Evolutionary conservation across 2,113 vertebrate genomes (phyloP), one percentile per base, ranked within the genome.

Genomic region (Dinomys branickii): DNA sequence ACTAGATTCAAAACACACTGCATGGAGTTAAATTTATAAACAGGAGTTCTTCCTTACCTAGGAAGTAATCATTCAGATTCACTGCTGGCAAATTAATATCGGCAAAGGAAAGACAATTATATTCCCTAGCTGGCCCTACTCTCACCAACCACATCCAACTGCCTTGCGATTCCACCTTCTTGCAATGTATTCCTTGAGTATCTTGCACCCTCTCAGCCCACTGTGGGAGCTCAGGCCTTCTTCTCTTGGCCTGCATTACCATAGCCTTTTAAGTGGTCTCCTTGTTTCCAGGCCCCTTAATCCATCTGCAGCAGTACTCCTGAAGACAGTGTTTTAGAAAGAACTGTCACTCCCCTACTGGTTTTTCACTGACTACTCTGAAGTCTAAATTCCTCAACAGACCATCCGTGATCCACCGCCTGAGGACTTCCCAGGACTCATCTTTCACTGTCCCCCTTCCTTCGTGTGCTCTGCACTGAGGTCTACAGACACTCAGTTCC

Each of bases 91-190:
- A 85, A 56, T 63, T 41, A 81, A 35, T 59, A 95, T 38, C 5
- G 35, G 75, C 24, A 91, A 95, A 97, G 58, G 65, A 93, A 94
- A 54, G 16, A 94, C 86, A 97, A 90, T 71, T 58, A 54, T 5
- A 81, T 69, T 63, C 30, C 5, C 19, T 30, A 78, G 16, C 13
- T 92, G 30, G 47, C 61, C n/a, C 83, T 77, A 58, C 13, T 90
- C 22, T 90, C 86, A 86, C 5, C 22, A 44, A n/a, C 3, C 33
- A 56, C 26, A 71, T 73, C 26, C 3, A 47, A 52, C 19, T 89
- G n/a, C 22, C 69, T 16, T 52, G 28, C 67, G 71, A 88, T 56
- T 91, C 30, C 50, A 58, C 38, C 75, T 85, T 22, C 47, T 88
- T 59, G 1, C 59, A 67, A 63, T 24, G 41, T 90, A 52, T 56